phyloP scores from a whole-genome alignment of 1,140 invertebrate species.

The Steinernema khuongi region DNA sequence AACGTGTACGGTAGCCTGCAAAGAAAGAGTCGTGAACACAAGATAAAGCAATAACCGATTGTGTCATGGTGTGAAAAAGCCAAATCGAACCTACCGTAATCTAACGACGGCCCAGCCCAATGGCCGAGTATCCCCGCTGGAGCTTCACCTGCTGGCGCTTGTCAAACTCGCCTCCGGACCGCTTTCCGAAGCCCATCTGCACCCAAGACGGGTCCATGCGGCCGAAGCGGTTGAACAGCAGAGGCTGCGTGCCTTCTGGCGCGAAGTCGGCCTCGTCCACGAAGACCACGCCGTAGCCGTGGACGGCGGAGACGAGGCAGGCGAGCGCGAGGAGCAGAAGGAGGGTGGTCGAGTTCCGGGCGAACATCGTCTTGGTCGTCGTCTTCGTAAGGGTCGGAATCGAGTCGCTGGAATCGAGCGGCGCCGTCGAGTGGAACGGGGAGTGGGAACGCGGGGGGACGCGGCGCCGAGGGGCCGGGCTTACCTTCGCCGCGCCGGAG shows the following conservation, averaged over 20 bases:
- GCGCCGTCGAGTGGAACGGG: background rate
- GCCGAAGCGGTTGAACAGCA: background rate
- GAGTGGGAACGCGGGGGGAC: background rate
- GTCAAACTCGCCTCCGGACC: background rate
- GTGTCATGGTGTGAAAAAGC: too few relatives aligned
- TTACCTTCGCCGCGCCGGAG: background rate
- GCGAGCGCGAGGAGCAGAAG: background rate
- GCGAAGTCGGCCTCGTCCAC: background rate
- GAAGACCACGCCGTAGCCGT: background rate
- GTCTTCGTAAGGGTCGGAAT: too few relatives aligned
- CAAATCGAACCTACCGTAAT: background rate
- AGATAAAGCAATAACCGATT: too few relatives aligned
- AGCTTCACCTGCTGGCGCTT: constrained; percentile 9
- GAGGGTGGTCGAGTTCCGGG: background rate
- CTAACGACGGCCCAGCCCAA: constrained; percentile 2
- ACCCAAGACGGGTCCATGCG: constrained; percentile 3
- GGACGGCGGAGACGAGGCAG: background rate
- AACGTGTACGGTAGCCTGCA: background rate
- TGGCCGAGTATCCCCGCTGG: background rate
- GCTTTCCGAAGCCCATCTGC: constrained; percentile 11
- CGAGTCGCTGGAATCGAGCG: background rate
- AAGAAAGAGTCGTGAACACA: background rate
- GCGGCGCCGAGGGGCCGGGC: background rate
- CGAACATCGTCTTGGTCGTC: too few relatives aligned
- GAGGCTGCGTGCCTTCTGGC: background rate